phyloP scores from a whole-genome alignment of 2,888 invertebrate species.

The Callosobruchus maculatus region DNA sequence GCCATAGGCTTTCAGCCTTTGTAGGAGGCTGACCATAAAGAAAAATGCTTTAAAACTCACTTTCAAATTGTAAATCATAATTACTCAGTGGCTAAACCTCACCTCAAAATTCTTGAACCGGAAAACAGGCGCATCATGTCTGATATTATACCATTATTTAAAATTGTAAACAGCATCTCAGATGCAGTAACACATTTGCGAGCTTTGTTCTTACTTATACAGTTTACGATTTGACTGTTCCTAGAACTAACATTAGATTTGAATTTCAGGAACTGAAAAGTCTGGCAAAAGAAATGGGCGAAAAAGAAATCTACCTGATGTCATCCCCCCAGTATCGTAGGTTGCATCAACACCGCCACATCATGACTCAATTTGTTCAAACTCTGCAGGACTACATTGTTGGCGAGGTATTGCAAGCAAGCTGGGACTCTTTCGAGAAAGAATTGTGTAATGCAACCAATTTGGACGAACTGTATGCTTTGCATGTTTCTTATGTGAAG shows the following conservation, averaged over 20 bases:
- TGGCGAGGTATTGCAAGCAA: conserved; percentile 69
- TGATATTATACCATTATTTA: too few relatives aligned
- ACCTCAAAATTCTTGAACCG: too few relatives aligned
- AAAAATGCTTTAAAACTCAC: too few relatives aligned
- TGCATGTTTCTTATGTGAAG: conserved; percentile 72
- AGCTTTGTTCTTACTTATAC: too few relatives aligned
- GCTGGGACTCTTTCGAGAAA: conserved; percentile 71
- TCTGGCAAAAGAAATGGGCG: conserved; percentile 37
- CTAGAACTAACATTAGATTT: background rate
- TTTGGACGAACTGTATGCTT: conserved; percentile 68
- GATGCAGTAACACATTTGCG: too few relatives aligned
- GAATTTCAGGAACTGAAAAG: conserved; percentile 57
- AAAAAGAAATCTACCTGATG: conserved; percentile 49
- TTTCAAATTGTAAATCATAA: too few relatives aligned
- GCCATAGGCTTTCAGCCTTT: too few relatives aligned
- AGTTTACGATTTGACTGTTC: too few relatives aligned
- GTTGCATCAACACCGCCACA: conserved; percentile 68
- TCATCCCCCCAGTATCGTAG: conserved; percentile 66
- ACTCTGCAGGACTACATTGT: conserved; percentile 75
- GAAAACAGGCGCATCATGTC: too few relatives aligned
- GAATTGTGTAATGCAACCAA: conserved; percentile 63
- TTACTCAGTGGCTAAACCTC: too few relatives aligned
- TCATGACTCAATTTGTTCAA: conserved; percentile 73
- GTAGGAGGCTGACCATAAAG: too few relatives aligned
- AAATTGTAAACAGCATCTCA: too few relatives aligned